Evolutionary conservation across 2,113 vertebrate species (phyloP), one percentile per base, ranked within the genome.

Genomic region (Cebidichthys violaceus): DNA sequence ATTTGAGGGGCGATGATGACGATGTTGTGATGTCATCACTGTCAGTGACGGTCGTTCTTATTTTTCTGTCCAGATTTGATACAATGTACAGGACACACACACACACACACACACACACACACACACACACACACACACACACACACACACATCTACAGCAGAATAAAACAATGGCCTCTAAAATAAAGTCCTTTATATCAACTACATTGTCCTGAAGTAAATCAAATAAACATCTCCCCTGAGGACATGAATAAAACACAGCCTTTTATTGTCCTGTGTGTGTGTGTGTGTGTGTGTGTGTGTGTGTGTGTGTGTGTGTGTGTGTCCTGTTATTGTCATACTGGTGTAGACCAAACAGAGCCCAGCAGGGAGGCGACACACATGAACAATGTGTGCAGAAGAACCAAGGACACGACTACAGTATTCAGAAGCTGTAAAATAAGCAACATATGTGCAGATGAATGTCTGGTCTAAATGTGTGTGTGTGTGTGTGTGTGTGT

Each of bases 181-280:
- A 84, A 89, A 87, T 87, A 85, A 87, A 82, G 67, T 55, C 65
- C 72, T 75, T 75, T 14, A 27, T 80, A 78, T 86, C 74, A 60
- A 76, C 41, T 70, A 24, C 80, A 90, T 88, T 90, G 88, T 92
- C 73, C 85, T 41, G 66, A 57, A 41, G 64, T 43, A 82, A 82
- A 50, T 90, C 82, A 91, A 90, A 90, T 79, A 91, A 91, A 83
- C 74, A 2, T 75, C 57, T 45, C 77, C 77, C 78, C 54, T 0
- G 79, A 85, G 79, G 59, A 81, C 52, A 59, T 6, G 69, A 78
- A 55, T 17, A 14, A 70, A 13, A 76, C 76, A 80, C 73, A 55
- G 70, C 29, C 66, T 65, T 68, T 81, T n/a, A 59, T 86, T 79
- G 52, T 15, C 22, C 35, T 60, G 39, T 17, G 43, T 41, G 24